Base-by-base conservation (phyloP, 2,113 vertebrate genomes). In the Passer domesticus region DNA sequence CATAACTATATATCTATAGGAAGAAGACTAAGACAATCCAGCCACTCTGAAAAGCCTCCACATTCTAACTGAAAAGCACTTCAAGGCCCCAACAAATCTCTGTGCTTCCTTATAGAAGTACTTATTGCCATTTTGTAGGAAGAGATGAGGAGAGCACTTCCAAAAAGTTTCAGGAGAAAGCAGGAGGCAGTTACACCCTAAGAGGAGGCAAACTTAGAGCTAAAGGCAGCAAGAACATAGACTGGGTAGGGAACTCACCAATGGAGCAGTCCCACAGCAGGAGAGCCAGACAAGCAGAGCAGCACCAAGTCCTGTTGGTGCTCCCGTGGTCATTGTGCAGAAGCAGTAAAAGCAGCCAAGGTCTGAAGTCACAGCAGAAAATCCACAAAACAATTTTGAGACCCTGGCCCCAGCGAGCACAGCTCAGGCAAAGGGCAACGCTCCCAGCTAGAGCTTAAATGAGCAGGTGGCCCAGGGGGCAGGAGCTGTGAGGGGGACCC, bases 351-450 rank as follows among this genome's bases (percentile, higher is more conserved):
- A 62, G 11, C 15, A 77, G 3, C 3, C 4, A 33, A 44, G 20
- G 2, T 11, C 28, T 25, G 7, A 83, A 28, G 3, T 28, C 21
- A 60, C 28, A 0, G 11, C 44, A 66, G 11, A 11, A 88, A 79
- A 53, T 1, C 10, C 46, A 70, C 30, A 74, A 4, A 85, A 33
- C 13, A 64, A 59, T 8, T 35, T 16, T 22, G 35, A 35, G 8
- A 75, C 5, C 2, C 27, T 0, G 0, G 0, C 1, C 9, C 15
- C 28, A 28, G 7, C 10, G 20, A 59, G 37, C 20, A 63, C 9
- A 80, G 13, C 67, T 58, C 9, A 35, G 3, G 0, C 2, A 66
- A 4, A 0, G 1, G 0, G 0, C 2, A 4, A 0, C 0, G 0
- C 0, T 10, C 9, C 53, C 62, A 73, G 39, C 27, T 66, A 35